Evolutionary conservation across 2,888 invertebrate species (phyloP), one percentile per base, ranked within the genome.

Genomic region (Dryomyza anilis): DNA sequence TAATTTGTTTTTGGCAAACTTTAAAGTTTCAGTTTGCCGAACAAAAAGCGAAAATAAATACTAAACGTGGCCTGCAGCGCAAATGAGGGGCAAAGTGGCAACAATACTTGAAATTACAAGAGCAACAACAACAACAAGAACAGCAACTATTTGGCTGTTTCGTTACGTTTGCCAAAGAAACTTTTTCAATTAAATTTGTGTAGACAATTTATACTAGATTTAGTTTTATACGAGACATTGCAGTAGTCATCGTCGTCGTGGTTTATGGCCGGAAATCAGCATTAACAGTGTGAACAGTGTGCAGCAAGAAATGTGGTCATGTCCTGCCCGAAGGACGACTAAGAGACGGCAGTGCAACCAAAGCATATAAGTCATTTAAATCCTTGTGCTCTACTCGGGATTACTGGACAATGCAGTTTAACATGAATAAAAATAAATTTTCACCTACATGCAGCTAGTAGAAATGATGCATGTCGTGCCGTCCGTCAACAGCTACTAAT

Each of bases 1-100:
- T 67, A 67, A 69, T 64, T 65, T 58, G 53, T 67, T 67, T 65
- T 58, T 58, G 43, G 33, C 48, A 61, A 66, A 64, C 59, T 64
- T 68, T 19, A 62, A 64, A 55, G n/a, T 66, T 64, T 33, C 48
- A n/a, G n/a, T 21, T 27, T n/a, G 23, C 10, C 25, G 50, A 27
- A 14, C n/a, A 45, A 46, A 66, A 59, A 66, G 46, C 27, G 33
- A 58, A 45, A 63, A 46, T 63, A 56, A 63, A 63, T 30, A 43
- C 56, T 56, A 48, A 63, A 48, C 21, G 63, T 36, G 36, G 36
- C 14, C 7, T 3, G 50, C 19, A 36, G 46, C 30, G 55, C 55
- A 12, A 12, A 10, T 55, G 30, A 16, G 33, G 30, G 25, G 14
- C 25, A 25, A 25, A 25, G n/a, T 21, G 25, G 7, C 30, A 16